phyloP scores from a whole-genome alignment of 2,797 vertebrate species.

The Peromyscus aztecus region DNA sequence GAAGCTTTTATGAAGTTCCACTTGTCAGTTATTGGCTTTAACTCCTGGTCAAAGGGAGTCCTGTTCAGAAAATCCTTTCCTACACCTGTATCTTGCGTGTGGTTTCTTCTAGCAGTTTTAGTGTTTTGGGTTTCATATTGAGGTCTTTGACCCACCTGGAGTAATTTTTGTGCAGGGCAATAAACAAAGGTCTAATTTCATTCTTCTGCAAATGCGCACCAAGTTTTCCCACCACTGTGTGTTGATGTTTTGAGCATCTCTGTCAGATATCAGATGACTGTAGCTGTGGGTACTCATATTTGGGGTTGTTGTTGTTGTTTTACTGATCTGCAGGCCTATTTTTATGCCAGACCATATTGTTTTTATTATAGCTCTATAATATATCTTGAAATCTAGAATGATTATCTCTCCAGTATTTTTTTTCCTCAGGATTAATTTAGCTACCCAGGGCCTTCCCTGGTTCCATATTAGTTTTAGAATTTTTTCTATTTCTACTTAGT shows the following conservation, averaged over 20 bases:
- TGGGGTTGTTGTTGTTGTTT: background rate
- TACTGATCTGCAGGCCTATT: background rate
- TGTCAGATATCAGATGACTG: background rate
- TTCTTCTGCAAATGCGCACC: background rate
- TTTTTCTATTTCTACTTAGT: background rate
- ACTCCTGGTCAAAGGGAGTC: background rate
- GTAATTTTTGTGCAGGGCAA: background rate
- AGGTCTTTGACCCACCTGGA: background rate
- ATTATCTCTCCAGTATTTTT: background rate
- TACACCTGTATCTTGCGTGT: background rate
- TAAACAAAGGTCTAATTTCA: background rate
- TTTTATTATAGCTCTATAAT: background rate
- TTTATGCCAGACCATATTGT: background rate
- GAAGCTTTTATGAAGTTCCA: background rate
- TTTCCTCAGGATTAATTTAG: background rate
- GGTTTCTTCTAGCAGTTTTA: background rate
- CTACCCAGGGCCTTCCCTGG: background rate
- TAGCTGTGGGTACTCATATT: background rate
- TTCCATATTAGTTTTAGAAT: background rate
- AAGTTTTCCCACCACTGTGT: background rate
- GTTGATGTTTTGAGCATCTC: background rate
- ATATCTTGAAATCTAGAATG: background rate
- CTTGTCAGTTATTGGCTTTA: background rate
- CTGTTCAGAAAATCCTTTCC: background rate
- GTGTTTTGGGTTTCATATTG: background rate